A percentile compares a stretch with the other conserved stretches of the same genome.
These are phyloP conservation scores for Phyllostomus hastatus DNA, from an alignment of 2,113 vertebrate genomes.

Conservation along the genomic window DNA sequence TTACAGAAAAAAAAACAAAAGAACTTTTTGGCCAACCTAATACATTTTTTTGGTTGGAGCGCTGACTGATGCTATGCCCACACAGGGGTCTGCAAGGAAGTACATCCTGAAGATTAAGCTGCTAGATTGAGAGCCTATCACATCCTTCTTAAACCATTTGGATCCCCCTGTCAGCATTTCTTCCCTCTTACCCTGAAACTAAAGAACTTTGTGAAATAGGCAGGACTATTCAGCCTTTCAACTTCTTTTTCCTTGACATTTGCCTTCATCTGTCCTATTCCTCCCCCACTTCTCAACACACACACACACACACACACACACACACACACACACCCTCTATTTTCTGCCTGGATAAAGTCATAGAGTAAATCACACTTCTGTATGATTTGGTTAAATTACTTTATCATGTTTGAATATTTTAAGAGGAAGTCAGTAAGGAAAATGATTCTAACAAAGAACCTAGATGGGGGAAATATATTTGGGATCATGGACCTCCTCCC, in stretches of 20 bases:
- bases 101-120: not conserved
- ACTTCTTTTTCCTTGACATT: not conserved
- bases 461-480: not conserved
- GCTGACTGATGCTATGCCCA: not conserved
- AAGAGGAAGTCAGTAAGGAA: conserved; percentile 33
- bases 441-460: conserved; percentile 1
- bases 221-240: not conserved
- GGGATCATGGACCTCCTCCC: not conserved
- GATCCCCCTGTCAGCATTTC: not conserved
- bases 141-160: conserved; percentile 11
- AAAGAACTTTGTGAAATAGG: conserved; percentile 4
- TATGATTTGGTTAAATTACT: not conserved
- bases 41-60: not conserved
- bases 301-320: not conserved
- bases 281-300: not conserved
- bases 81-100: not conserved
- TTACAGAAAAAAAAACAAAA: no score
- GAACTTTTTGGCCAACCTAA: no score
- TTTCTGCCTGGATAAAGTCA: conserved; percentile 22
- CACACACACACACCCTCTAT: not conserved
- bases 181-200: not conserved
- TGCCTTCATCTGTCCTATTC: not conserved
- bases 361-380: conserved; percentile 3
- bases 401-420: conserved; percentile 3
- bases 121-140: not conserved